Percentiles rank a stretch among this genome's conserved stretches.
Conservation (phyloP, 2,888 invertebrate genomes). For the Punctoribates punctum region DNA sequence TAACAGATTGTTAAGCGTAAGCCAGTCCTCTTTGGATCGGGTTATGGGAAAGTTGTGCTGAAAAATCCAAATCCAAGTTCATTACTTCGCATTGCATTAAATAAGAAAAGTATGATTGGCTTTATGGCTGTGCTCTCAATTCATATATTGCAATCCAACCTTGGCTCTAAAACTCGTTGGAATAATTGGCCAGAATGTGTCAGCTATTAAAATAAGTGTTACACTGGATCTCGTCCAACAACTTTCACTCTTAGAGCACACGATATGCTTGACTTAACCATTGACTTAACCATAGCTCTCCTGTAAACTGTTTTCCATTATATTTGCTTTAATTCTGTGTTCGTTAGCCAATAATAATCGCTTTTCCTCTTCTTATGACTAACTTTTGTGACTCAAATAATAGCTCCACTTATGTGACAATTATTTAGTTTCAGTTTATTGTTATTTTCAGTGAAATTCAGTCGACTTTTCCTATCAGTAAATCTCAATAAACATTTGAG, state of each 20-base stretch:
- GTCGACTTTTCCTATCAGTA: too few relatives aligned
- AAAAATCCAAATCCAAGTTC: constrained; percentile 23
- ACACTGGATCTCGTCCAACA: constrained; percentile 2
- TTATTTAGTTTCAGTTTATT: too few relatives aligned
- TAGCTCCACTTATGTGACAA: too few relatives aligned
- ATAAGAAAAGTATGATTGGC: too few relatives aligned
- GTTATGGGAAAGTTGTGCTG: constrained; percentile 20
- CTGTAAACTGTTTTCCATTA: not conserved
- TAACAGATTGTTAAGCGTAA: not conserved
- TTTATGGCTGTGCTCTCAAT: too few relatives aligned
- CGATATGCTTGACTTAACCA: not conserved
- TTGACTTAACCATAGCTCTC: not conserved
- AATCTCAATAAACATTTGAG: too few relatives aligned
- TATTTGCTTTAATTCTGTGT: not conserved
- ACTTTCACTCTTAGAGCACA: constrained; percentile 2
- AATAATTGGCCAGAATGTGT: not conserved
- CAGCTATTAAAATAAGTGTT: not conserved
- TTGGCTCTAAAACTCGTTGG: constrained; percentile 9
- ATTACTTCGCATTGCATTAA: constrained; percentile 15
- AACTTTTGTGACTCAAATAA: too few relatives aligned
- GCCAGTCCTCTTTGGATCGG: not conserved
- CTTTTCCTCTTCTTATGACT: not conserved
- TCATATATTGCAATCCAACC: constrained; percentile 3
- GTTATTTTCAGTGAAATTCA: too few relatives aligned
- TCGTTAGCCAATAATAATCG: not conserved